Conservation (phyloP, 2,797 vertebrate species). For the Nyctalus aviator region DNA sequence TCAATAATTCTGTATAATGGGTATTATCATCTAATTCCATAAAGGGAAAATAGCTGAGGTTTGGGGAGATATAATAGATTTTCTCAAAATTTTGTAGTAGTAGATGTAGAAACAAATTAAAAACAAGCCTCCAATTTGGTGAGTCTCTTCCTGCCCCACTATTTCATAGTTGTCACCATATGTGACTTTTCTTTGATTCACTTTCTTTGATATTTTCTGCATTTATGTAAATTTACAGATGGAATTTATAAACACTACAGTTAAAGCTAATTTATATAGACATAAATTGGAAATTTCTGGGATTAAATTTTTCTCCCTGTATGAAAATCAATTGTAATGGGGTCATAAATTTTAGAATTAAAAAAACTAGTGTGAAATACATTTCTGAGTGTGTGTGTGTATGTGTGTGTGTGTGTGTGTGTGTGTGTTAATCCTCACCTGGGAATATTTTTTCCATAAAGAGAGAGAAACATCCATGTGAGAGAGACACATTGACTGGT, state of each 20-base stretch:
- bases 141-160: background rate
- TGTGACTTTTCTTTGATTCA: background rate
- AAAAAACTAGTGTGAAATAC: background rate
- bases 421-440: no score
- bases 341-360: background rate
- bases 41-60: background rate
- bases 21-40: background rate
- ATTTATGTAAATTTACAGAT: background rate
- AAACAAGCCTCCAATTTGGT: background rate
- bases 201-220: background rate
- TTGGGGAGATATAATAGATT: background rate
- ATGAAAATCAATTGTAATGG: background rate
- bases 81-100: background rate
- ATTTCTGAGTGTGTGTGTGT: background rate
- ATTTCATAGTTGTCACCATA: background rate
- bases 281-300: background rate
- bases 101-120: background rate
- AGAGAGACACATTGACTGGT: no score
- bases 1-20: background rate
- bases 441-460: no score
- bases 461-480: no score
- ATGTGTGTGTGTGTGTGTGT: no score
- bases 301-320: background rate
- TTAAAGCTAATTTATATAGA: background rate
- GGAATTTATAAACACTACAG: background rate